Conservation (phyloP, 2,888 invertebrate species). For the Seira musarum region DNA sequence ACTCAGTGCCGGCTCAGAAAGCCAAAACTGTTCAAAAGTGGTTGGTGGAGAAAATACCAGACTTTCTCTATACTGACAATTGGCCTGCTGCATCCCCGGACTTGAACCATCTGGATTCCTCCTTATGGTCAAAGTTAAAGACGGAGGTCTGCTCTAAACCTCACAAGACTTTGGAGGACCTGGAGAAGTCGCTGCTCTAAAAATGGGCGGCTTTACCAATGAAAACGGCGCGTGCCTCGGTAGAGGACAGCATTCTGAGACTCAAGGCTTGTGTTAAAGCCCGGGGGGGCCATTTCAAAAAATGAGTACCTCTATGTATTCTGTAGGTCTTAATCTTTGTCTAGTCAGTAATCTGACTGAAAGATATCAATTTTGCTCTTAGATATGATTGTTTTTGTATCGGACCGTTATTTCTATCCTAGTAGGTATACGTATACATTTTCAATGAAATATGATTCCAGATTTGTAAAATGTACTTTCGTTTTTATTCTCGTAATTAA, state of each 20-base stretch:
- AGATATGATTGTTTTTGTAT: too few species aligned
- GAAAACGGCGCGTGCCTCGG: neutral
- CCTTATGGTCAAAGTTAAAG: constrained; percentile 28
- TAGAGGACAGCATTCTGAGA: neutral
- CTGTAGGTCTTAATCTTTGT: too few species aligned
- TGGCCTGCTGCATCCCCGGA: constrained; percentile 37
- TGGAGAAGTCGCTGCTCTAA: neutral
- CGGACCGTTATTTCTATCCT: too few species aligned
- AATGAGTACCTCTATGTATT: too few species aligned
- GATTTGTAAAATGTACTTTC: too few species aligned
- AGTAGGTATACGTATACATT: too few species aligned
- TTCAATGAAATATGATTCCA: too few species aligned
- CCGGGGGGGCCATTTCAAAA: neutral
- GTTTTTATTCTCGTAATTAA: too few species aligned
- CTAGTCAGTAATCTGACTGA: too few species aligned
- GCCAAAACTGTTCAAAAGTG: constrained; percentile 18
- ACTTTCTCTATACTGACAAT: constrained; percentile 14
- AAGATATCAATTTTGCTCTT: too few species aligned
- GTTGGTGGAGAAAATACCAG: constrained; percentile 2
- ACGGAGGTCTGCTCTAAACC: constrained; percentile 11
- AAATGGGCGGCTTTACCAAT: neutral
- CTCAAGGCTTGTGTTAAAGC: neutral
- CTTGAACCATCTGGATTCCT: constrained; percentile 32
- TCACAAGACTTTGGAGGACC: neutral
- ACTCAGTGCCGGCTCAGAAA: constrained; percentile 12